Evolutionary conservation across 2,113 vertebrate genomes (phyloP), one percentile per base, ranked within the genome.

Genomic region (Planiliza haematocheilus): DNA sequence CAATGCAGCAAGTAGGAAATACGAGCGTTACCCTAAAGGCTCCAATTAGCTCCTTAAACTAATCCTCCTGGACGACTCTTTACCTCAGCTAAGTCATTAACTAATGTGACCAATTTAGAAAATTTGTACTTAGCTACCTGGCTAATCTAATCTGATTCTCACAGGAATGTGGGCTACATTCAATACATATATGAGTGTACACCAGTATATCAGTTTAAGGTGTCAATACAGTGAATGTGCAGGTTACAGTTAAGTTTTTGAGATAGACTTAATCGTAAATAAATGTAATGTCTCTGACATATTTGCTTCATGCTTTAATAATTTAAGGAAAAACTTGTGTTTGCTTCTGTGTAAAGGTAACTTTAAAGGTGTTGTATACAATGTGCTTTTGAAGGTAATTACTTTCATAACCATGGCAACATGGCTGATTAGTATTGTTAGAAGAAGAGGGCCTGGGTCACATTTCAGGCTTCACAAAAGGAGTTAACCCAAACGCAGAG

Each of bases 11-110:
- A 74, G 81, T 70, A 81, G 75, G 73, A 81, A 77, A 82, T 58
- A 42, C 10, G 4, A 7, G 34, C 69, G 64, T 63, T 48, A 73
- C 39, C 81, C 76, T 58, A 34, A 84, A 80, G 66, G 56, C 75
- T 58, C 30, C 69, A 77, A 71, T 88, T 86, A 85, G 34, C 58
- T 79, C 68, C 74, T 79, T 81, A 50, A 72, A 55, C 45, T 76
- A 84, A 86, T 82, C 71, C 75, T 69, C 55, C 45, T 10, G 1
- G 30, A 46, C 16, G 1, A 72, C 63, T 73, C 63, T 55, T 83
- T 70, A 57, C 66, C 67, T 65, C 13, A 48, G 20, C 21, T 24
- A 11, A 24, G 38, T 79, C 49, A 64, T 77, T 82, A 63, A 53
- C 41, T 56, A 67, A 79, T 73, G 55, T 69, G 61, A 74, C 38